phyloP scores from a whole-genome alignment of 2,888 invertebrate genomes.

The Malacosoma neustria region DNA sequence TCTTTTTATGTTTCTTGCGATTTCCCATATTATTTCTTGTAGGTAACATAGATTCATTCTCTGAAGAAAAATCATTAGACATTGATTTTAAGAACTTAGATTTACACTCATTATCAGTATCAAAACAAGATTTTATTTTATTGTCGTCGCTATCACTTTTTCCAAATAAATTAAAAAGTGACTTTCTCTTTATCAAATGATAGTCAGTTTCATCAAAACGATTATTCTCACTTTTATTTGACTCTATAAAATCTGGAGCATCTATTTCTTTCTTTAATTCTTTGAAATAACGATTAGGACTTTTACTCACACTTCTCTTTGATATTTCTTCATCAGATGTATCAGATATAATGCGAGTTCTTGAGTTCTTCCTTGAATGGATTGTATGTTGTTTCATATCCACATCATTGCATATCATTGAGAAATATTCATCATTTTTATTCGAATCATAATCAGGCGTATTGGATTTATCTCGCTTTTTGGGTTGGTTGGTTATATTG shows the following conservation, averaged over 20 bases:
- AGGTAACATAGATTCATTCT: slow-evolving; percentile 55
- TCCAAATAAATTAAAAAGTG: slow-evolving; percentile 55
- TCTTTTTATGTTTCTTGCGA: slow-evolving; percentile 89
- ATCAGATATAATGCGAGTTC: slow-evolving; percentile 85
- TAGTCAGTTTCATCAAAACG: slow-evolving; percentile 23
- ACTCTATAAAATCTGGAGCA: slow-evolving; percentile 38
- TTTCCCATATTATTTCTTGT: slow-evolving; percentile 63
- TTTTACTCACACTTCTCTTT: slow-evolving; percentile 66
- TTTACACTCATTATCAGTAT: slow-evolving; percentile 50
- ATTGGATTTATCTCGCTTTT: slow-evolving; percentile 69
- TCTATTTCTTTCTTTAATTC: slow-evolving; percentile 77
- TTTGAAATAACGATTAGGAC: slow-evolving; percentile 32
- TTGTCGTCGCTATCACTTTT: slow-evolving; percentile 65
- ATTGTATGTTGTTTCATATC: slow-evolving; percentile 73
- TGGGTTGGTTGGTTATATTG: slow-evolving; percentile 43
- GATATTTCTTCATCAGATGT: slow-evolving; percentile 82
- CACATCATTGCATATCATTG: slow-evolving; percentile 64
- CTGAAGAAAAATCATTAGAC: slow-evolving; percentile 60
- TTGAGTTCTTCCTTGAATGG: slow-evolving; percentile 77
- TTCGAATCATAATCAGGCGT: slow-evolving; percentile 47
- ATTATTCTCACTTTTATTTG: slow-evolving; percentile 27
- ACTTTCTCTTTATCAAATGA: slow-evolving; percentile 39
- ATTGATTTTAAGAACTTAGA: slow-evolving; percentile 36
- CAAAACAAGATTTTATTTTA: slow-evolving; percentile 46
- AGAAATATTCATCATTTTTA: slow-evolving; percentile 66